phyloP scores from a whole-genome alignment of 1,140 invertebrate species.

The Paraescarpia echinospica region DNA sequence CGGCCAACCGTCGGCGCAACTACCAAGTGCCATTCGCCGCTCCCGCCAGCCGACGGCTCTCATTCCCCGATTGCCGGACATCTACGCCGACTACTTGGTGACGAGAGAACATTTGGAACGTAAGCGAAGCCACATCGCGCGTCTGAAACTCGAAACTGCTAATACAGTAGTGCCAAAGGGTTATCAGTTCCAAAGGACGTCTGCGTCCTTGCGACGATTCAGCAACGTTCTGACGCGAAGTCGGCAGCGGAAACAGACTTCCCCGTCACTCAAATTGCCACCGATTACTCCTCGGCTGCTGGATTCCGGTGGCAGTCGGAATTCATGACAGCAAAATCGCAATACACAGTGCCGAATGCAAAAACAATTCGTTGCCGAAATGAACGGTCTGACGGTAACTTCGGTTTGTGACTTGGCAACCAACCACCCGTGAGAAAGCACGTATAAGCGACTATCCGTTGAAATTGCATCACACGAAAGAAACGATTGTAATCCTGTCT shows the following conservation, averaged over 20 bases:
- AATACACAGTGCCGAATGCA: not conserved
- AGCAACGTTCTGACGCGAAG: not conserved
- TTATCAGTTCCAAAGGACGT: not conserved
- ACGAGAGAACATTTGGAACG: not conserved
- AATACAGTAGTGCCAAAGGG: not conserved
- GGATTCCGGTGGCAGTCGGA: not conserved
- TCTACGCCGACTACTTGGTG: not conserved
- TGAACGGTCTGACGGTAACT: too few species aligned
- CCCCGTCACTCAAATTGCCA: not conserved
- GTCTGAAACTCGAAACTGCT: not conserved
- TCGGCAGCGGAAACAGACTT: not conserved
- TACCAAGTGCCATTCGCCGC: not conserved
- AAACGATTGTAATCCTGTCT: not conserved
- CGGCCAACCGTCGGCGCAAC: constrained; percentile 4
- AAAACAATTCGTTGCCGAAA: not conserved
- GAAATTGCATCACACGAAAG: not conserved
- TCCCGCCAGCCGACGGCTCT: not conserved
- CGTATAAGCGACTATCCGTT: too few species aligned
- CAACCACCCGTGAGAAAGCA: too few species aligned
- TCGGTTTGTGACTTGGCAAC: too few species aligned
- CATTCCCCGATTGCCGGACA: not conserved
- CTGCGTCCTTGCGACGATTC: not conserved
- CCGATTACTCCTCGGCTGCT: not conserved
- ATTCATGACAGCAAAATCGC: not conserved
- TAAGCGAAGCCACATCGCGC: not conserved